Evolutionary conservation across 1,140 invertebrate species (phyloP).

Genomic region (Gryllus bimaculatus): DNA sequence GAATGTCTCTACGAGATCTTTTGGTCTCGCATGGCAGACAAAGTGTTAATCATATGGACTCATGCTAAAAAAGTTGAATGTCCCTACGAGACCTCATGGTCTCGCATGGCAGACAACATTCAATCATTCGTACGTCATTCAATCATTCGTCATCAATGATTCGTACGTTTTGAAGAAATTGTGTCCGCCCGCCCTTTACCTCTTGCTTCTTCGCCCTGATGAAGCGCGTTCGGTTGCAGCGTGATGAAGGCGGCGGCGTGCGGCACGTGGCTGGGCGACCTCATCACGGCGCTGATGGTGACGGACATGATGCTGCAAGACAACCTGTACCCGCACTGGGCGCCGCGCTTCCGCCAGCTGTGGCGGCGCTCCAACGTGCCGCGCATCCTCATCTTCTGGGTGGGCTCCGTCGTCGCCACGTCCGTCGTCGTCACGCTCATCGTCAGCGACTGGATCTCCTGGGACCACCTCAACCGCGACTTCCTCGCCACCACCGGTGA

Average conservation of each 20-base stretch:
- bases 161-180: too few species aligned
- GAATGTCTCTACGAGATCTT: too few species aligned
- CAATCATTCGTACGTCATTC: too few species aligned
- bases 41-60: too few species aligned
- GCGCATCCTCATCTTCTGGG: conserved; percentile 46
- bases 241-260: conserved; percentile 47
- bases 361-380: conserved; percentile 36
- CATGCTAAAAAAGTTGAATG: too few species aligned
- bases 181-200: too few species aligned
- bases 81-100: too few species aligned
- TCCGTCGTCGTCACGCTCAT: conserved; percentile 42
- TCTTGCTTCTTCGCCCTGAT: too few species aligned
- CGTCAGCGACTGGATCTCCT: conserved; percentile 42
- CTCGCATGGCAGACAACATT: too few species aligned
- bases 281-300: conserved; percentile 45
- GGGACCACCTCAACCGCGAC: conserved; percentile 43
- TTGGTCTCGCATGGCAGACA: too few species aligned
- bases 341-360: conserved; percentile 32
- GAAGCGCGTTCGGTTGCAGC: conserved; percentile 27
- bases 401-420: conserved; percentile 35
- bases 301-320: conserved; percentile 52
- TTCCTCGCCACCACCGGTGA: conserved; percentile 41
- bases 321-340: conserved; percentile 44
- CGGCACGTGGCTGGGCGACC: conserved; percentile 48
- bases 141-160: too few species aligned